Conservation (phyloP, 2,113 vertebrate genomes). For the Megaptera novaeangliae region DNA sequence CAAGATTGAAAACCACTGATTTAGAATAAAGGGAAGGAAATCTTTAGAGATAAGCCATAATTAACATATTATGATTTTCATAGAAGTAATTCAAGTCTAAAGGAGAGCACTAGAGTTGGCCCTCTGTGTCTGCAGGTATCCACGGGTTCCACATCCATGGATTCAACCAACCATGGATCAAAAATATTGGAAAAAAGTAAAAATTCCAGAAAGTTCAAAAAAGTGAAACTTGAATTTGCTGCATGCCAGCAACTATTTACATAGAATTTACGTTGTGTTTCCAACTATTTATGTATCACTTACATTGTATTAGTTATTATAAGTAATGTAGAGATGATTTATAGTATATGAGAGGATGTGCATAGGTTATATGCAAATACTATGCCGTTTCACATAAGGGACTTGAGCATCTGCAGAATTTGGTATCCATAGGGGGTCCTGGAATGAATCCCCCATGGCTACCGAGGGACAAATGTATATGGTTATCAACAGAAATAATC, state of each 20-base stretch:
- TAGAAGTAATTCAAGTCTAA: conserved; percentile 11
- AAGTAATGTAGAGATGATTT: too few relatives aligned
- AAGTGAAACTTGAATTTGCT: background rate
- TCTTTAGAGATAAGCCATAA: background rate
- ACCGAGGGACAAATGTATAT: background rate
- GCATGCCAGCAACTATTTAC: background rate
- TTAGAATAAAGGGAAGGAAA: background rate
- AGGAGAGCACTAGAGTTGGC: background rate
- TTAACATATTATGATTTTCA: background rate
- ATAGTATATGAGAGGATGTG: too few relatives aligned
- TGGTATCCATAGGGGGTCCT: background rate
- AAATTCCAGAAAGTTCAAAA: background rate
- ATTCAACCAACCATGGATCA: background rate
- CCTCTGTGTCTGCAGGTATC: background rate
- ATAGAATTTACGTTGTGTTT: background rate
- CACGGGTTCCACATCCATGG: background rate
- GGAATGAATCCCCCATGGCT: background rate
- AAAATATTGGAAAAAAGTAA: background rate
- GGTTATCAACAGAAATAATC: background rate
- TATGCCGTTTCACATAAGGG: background rate
- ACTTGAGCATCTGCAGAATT: background rate
- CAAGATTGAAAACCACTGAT: background rate
- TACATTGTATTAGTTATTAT: background rate
- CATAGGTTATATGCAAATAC: background rate
- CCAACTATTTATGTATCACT: background rate